These are phyloP conservation scores for Acromyrmex heyeri DNA, from an alignment of 1,140 invertebrate genomes.

Conservation along the genomic window DNA sequence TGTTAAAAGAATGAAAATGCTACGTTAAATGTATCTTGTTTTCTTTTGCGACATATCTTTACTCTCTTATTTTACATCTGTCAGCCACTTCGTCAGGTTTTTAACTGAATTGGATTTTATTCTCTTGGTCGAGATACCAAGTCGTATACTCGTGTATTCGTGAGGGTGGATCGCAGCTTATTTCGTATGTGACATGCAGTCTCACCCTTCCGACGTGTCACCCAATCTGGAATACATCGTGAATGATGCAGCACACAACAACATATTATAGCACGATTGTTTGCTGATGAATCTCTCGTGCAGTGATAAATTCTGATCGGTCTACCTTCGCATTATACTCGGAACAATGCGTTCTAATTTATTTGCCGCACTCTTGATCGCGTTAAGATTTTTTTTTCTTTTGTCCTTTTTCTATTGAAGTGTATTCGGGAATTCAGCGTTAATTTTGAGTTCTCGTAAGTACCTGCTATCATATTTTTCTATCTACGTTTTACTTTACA, in stretches of 20 bases:
- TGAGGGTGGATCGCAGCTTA: background rate
- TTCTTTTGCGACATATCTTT: background rate
- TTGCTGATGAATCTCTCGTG: background rate
- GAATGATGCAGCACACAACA: background rate
- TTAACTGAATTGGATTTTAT: conserved; percentile 12
- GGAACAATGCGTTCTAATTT: conserved; percentile 24
- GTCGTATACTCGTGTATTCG: background rate
- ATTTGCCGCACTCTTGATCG: background rate
- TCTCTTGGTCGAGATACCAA: background rate
- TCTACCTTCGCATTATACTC: background rate
- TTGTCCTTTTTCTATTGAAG: background rate
- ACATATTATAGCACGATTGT: conserved; percentile 21
- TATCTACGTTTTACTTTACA: background rate
- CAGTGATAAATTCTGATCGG: background rate
- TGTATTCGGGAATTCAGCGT: background rate
- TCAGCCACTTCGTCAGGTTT: background rate
- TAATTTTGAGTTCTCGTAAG: background rate
- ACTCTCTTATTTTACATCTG: background rate
- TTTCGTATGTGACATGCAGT: conserved; percentile 12
- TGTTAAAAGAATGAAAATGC: background rate
- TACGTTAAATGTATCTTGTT: background rate
- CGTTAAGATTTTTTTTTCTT: background rate
- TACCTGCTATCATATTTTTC: background rate
- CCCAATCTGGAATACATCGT: background rate
- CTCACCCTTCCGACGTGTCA: background rate